Evolutionary conservation across 2,888 invertebrate genomes (phyloP), one percentile per base, ranked within the genome.

Genomic region (Hypercompe scribonia): DNA sequence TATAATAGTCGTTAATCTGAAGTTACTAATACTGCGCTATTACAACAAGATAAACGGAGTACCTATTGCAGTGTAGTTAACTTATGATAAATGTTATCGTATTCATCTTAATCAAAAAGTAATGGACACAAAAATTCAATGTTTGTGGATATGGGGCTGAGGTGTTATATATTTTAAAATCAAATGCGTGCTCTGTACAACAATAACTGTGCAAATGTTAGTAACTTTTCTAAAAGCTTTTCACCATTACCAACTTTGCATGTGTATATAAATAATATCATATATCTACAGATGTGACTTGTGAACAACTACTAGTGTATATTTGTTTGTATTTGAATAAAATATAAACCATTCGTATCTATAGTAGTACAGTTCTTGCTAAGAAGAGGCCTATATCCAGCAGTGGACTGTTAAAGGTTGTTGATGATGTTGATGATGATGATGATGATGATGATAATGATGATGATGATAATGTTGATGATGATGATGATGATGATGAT

Each of bases 71-170:
- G 54, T 69, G 34, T 39, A 34, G 33, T 42, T 58, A 42, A 69
- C 65, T 75, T 75, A 72, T 78, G 72, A 78, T 73, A 66, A 76
- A 73, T 70, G 61, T 65, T 67, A 65, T 39, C 42, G 39, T 68
- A 82, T 81, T 73, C 70, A 74, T 79, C 71, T 74, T 70, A 76
- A 79, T 80, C 74, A 82, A 54, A 79, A 79, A 50, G 72, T 65
- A 61, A 39, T 42, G 65, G 63, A 61, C 65, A 39, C 66, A 66
- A 75, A 74, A 72, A 71, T 65, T 68, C 61, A 70, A 58, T 68
- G 72, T 70, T 68, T 34, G 28, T 58, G 54, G 46, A 54, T 3
- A 67, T n/a, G 31, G 13, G 39, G 31, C 72, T 78, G 65, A 67
- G 46, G 11, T 71, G 68, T 68, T 42, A 36, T 70, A 69, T 54